phyloP scores from a whole-genome alignment of 2,797 vertebrate genomes.

The Cossypha heuglini region DNA sequence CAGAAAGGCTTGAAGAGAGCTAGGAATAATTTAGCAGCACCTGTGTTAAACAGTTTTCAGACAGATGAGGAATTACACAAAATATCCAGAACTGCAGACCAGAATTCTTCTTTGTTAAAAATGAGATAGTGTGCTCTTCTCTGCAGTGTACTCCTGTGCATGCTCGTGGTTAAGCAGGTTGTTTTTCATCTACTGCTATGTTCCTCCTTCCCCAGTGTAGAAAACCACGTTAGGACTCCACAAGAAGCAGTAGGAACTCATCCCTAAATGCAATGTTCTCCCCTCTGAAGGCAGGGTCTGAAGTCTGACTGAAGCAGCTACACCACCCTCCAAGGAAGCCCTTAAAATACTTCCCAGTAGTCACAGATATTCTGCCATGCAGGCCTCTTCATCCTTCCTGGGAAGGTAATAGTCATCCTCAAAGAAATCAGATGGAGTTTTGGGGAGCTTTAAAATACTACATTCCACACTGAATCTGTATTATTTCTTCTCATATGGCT shows the following conservation, averaged over 20 bases:
- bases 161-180: not conserved
- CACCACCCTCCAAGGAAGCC: not conserved
- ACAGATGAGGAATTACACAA: not conserved
- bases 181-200: not conserved
- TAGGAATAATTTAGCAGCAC: not conserved
- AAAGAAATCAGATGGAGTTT: not conserved
- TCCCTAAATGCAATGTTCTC: not conserved
- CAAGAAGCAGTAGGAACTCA: not conserved
- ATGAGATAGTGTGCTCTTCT: not conserved
- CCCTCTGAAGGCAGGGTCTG: not conserved
- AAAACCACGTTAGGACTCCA: not conserved
- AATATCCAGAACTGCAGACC: not conserved
- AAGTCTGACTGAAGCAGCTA: not conserved
- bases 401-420: not conserved
- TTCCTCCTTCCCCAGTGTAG: not conserved
- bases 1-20: not conserved
- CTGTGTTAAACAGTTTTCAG: not conserved
- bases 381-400: not conserved
- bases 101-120: not conserved
- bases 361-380: not conserved
- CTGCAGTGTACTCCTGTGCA: not conserved
- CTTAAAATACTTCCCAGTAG: not conserved
- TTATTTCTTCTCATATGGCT: constrained; percentile 12
- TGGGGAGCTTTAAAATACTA: not conserved
- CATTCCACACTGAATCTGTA: not conserved